A percentile compares a stretch with the other conserved stretches of the same genome.
Conservation (phyloP, 2,113 vertebrate species). For the Callithrix jacchus region DNA sequence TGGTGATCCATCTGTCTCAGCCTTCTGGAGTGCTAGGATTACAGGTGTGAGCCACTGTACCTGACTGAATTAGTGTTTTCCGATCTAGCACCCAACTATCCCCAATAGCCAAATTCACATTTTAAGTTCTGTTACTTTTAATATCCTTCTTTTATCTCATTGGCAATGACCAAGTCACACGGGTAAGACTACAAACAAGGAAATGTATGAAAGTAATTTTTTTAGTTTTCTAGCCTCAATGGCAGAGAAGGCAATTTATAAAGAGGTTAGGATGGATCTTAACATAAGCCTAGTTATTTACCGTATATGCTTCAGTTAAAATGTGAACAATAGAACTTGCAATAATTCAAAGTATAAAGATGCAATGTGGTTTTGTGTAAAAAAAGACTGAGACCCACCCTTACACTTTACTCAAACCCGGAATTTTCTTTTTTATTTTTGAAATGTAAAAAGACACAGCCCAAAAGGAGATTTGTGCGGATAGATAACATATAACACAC, state of each 20-base stretch:
- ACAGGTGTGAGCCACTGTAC: too few species aligned
- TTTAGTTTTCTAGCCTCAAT: not conserved
- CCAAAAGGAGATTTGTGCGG: not conserved
- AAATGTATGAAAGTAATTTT: not conserved
- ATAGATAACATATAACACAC: not conserved
- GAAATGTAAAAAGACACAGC: not conserved
- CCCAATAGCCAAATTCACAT: not conserved
- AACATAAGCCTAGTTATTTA: not conserved
- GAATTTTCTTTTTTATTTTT: not conserved
- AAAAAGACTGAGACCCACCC: not conserved
- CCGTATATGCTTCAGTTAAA: not conserved
- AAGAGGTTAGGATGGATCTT: not conserved
- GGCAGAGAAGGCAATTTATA: not conserved
- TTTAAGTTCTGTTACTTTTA: slow-evolving; percentile 3
- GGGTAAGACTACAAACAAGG: not conserved
- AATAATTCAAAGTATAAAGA: slow-evolving; percentile 6
- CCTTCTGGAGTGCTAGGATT: too few species aligned
- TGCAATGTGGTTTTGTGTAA: not conserved
- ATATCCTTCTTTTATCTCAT: not conserved
- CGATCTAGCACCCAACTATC: not conserved
- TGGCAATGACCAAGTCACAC: not conserved
- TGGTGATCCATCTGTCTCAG: too few species aligned
- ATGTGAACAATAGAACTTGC: not conserved
- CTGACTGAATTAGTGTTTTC: not conserved
- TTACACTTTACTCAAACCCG: not conserved